These are phyloP conservation scores for Myotis davidii DNA, from an alignment of 2,113 vertebrate species.

Conservation along the genomic window DNA sequence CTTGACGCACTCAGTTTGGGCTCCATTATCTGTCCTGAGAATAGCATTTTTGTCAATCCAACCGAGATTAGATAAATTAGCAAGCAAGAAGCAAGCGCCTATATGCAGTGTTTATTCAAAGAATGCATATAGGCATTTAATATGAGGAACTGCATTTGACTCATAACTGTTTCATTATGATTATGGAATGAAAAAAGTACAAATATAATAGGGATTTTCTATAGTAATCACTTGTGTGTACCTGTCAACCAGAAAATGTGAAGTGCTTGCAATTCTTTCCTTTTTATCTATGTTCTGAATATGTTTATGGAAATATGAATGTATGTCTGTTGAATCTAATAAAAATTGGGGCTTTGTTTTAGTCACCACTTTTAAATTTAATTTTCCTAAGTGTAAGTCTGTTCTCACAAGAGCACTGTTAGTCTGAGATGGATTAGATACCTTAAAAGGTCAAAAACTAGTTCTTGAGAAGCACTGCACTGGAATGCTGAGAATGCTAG, in stretches of 20 bases:
- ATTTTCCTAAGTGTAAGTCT: background rate
- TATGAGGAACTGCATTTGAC: background rate
- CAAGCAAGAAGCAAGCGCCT: background rate
- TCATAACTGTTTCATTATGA: background rate
- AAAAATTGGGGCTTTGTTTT: background rate
- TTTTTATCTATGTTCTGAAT: background rate
- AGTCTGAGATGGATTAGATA: background rate
- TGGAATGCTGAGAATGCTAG: background rate
- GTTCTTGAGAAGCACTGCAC: background rate
- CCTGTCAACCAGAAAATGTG: background rate
- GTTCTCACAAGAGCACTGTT: conserved; percentile 12
- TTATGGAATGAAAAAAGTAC: background rate
- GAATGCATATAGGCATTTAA: background rate
- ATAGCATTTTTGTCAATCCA: background rate
- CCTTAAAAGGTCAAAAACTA: background rate
- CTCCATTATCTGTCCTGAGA: background rate
- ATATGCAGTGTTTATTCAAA: background rate
- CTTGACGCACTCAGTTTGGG: background rate
- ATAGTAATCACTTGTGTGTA: background rate
- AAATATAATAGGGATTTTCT: background rate
- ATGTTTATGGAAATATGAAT: background rate
- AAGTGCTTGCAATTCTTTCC: background rate
- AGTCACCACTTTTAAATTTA: background rate
- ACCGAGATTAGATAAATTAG: background rate
- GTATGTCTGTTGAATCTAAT: background rate